Evolutionary conservation across 2,113 vertebrate species (phyloP).

Genomic region (Nothoprocta perdicaria): DNA sequence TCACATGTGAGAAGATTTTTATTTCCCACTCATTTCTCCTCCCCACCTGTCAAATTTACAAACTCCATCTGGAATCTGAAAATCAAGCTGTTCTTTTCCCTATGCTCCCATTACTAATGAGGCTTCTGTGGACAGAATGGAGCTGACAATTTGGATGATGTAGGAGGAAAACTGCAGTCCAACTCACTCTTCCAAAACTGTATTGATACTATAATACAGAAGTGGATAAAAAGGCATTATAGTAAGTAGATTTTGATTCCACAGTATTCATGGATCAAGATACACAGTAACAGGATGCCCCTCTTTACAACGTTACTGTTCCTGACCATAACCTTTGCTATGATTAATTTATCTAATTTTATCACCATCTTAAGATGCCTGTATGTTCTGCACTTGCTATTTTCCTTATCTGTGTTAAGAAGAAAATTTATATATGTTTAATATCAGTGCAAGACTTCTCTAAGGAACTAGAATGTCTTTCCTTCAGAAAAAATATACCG

Average conservation of each 20-base stretch:
- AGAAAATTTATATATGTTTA: neutral
- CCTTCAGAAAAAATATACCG: neutral
- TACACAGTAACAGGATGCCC: neutral
- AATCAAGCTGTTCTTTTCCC: constrained; percentile 41
- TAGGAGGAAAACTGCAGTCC: constrained; percentile 7
- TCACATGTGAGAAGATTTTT: constrained; percentile 21
- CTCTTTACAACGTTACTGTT: neutral
- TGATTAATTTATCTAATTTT: neutral
- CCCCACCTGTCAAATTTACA: constrained; percentile 50
- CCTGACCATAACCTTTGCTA: neutral
- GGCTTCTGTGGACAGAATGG: constrained; percentile 5
- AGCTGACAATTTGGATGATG: neutral
- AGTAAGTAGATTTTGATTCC: neutral
- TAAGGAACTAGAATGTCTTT: neutral
- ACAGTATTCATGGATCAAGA: neutral
- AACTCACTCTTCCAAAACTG: neutral
- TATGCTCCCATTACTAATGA: constrained; percentile 12
- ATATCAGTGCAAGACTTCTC: neutral
- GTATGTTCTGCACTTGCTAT: neutral
- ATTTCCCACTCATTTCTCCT: constrained; percentile 44
- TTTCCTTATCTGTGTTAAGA: neutral
- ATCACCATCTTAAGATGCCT: neutral
- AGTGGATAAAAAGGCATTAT: neutral
- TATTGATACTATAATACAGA: neutral
- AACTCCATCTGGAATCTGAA: constrained; percentile 59